phyloP scores from a whole-genome alignment of 2,113 vertebrate genomes.

The Ranitomeya variabilis region DNA sequence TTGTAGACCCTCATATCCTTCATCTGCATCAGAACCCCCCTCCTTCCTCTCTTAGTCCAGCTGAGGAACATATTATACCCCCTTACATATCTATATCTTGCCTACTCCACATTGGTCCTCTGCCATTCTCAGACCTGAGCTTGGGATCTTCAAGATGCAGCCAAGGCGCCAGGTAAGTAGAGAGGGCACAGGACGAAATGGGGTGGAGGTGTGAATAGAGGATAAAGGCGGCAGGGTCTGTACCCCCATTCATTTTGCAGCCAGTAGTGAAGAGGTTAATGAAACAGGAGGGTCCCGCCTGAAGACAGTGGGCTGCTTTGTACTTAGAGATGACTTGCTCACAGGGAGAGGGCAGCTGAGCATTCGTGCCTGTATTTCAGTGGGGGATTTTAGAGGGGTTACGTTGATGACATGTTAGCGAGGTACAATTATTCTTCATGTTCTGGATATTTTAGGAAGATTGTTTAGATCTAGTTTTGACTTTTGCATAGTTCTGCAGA shows the following conservation, averaged over 20 bases:
- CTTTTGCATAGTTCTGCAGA: background rate
- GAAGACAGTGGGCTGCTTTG: constrained; percentile 34
- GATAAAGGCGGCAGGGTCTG: constrained; percentile 21
- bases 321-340: background rate
- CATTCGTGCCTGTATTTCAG: background rate
- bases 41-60: background rate
- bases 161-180: constrained; percentile 37
- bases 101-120: constrained; percentile 7
- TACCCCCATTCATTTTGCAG: background rate
- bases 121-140: background rate
- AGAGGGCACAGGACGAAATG: constrained; percentile 12
- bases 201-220: constrained; percentile 1
- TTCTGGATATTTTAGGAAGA: background rate
- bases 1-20: background rate
- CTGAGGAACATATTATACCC: background rate
- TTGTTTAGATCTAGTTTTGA: background rate
- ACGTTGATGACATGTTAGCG: background rate
- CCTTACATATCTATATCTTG: background rate
- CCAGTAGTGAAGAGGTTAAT: constrained; percentile 28
- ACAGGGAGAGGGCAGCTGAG: background rate
- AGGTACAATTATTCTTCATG: background rate
- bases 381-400: background rate
- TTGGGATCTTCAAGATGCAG: constrained; percentile 40
- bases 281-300: background rate
- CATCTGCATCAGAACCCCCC: background rate